These are phyloP conservation scores for Xiphorhynchus erythropygius DNA, from an alignment of 2,797 vertebrate species.

Conservation along the genomic window DNA sequence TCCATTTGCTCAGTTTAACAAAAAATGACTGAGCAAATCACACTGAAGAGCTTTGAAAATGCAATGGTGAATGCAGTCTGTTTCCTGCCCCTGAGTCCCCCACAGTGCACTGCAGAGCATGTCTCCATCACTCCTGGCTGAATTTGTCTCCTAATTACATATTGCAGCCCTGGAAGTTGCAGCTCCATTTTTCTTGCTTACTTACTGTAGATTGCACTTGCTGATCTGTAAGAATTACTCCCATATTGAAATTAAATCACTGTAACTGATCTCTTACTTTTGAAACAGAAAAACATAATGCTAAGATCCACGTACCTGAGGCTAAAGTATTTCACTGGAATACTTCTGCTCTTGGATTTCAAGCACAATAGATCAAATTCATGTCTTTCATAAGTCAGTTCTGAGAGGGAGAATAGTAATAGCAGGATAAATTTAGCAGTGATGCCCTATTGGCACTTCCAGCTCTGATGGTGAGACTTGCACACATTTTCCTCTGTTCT, in stretches of 20 bases:
- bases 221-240: conserved; percentile 39
- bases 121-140: background rate
- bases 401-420: background rate
- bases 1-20: background rate
- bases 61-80: background rate
- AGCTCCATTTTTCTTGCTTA: conserved; percentile 28
- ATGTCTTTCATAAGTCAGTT: background rate
- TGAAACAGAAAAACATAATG: background rate
- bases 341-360: background rate
- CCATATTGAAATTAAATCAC: conserved; percentile 46
- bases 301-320: background rate
- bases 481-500: background rate
- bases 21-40: background rate
- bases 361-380: background rate
- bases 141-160: background rate
- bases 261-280: conserved; percentile 40
- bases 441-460: background rate
- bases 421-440: background rate
- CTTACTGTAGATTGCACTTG: background rate
- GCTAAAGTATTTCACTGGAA: background rate
- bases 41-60: background rate
- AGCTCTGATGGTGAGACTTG: background rate
- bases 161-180: background rate
- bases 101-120: background rate
- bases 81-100: background rate